Conservation (phyloP, 2,113 vertebrate genomes). For the Epinephelus moara region DNA sequence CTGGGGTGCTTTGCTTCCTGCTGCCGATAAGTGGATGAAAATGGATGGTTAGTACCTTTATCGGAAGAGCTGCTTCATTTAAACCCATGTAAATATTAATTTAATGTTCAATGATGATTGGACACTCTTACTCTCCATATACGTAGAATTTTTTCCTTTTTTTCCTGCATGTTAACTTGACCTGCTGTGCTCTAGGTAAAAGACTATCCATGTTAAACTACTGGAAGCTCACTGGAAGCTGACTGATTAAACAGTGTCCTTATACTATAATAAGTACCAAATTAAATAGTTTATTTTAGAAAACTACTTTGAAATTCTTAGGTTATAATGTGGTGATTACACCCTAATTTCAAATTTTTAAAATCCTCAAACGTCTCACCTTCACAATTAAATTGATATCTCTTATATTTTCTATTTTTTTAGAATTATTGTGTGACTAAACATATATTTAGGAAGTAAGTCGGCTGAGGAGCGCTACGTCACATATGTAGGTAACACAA, state of each 20-base stretch:
- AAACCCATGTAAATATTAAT: neutral
- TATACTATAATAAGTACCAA: neutral
- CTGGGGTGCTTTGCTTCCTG: too few species aligned
- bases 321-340: neutral
- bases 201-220: neutral
- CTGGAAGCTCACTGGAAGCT: neutral
- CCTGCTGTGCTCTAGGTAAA: neutral
- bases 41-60: too few species aligned
- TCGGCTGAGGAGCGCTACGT: too few species aligned
- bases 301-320: neutral
- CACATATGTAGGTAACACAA: too few species aligned
- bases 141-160: neutral
- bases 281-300: neutral
- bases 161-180: neutral
- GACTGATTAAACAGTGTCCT: neutral
- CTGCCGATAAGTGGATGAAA: too few species aligned
- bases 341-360: neutral
- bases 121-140: too few species aligned
- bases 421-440: neutral
- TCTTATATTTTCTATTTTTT: neutral
- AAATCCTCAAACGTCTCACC: neutral
- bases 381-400: neutral
- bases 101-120: neutral
- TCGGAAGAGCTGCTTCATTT: neutral
- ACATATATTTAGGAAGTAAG: neutral